A percentile compares a stretch with the other conserved stretches of the same genome.
Conservation (phyloP, 2,888 invertebrate genomes). For the Rhagium mordax region DNA sequence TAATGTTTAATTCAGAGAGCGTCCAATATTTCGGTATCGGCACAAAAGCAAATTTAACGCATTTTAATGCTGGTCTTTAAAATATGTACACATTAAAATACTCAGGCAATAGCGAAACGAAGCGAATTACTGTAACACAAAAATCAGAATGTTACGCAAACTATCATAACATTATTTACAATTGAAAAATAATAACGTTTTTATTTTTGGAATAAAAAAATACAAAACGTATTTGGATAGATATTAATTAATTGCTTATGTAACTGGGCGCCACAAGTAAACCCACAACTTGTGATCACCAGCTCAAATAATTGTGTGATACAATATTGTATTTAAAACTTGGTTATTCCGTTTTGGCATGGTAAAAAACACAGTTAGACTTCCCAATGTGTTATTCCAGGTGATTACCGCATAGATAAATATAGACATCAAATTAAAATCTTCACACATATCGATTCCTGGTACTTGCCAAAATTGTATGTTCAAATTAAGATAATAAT, state of each 20-base stretch:
- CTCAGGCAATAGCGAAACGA: no score
- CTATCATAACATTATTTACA: background rate
- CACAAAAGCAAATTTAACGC: no score
- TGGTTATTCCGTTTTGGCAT: background rate
- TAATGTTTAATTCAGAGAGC: no score
- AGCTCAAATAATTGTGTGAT: background rate
- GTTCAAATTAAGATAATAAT: background rate
- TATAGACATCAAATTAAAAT: background rate
- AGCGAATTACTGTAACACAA: no score
- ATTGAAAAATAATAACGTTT: background rate
- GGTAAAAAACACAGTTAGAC: no score
- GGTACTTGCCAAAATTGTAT: background rate
- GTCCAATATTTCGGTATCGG: no score
- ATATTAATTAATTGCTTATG: background rate
- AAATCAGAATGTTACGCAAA: background rate
- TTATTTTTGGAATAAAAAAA: no score
- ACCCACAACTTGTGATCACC: background rate
- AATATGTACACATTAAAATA: no score
- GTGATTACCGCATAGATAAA: conserved; percentile 7
- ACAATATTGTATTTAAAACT: background rate
- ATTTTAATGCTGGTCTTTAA: no score
- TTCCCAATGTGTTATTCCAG: background rate
- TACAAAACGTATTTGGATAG: no score
- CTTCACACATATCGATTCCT: background rate
- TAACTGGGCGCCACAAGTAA: background rate